Evolutionary conservation across 2,888 invertebrate species (phyloP).

Genomic region (Mythimna impura): DNA sequence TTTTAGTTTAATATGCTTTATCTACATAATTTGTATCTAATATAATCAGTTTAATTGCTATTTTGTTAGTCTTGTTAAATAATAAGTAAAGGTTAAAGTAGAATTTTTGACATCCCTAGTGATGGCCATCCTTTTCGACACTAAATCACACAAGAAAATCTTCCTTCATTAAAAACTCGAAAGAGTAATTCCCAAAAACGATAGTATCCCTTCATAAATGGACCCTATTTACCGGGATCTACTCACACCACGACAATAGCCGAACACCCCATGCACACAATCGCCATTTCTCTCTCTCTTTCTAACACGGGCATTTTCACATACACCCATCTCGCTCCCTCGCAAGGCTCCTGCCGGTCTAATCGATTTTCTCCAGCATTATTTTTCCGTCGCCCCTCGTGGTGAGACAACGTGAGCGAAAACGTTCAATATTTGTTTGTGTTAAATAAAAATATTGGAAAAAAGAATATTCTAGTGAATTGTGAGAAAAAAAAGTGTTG

Average conservation of each 20-base stretch:
- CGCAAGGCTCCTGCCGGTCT: conserved; percentile 40
- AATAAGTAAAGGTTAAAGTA: no score
- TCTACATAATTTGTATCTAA: no score
- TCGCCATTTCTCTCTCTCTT: conserved; percentile 46
- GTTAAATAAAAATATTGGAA: conserved; percentile 48
- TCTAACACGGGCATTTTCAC: conserved; percentile 16
- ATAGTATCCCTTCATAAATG: conserved; percentile 62
- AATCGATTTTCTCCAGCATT: conserved; percentile 69
- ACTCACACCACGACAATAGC: conserved; percentile 55
- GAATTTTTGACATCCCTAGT: not conserved
- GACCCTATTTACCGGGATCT: conserved; percentile 64
- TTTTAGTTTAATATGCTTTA: no score
- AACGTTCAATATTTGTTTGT: conserved; percentile 50
- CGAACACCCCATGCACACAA: conserved; percentile 54
- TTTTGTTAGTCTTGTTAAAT: no score
- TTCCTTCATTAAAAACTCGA: conserved; percentile 26
- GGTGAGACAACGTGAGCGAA: conserved; percentile 54
- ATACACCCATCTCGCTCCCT: conserved; percentile 38
- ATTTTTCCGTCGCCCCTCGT: conserved; percentile 62
- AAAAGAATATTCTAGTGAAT: conserved; percentile 40
- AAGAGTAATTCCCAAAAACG: not conserved
- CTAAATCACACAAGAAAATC: not conserved
- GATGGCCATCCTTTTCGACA: not conserved
- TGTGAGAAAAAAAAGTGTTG: conserved; percentile 35
- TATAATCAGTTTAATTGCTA: no score